Evolutionary conservation across 2,113 vertebrate genomes (phyloP).

Genomic region (Microcebus jonahi): DNA sequence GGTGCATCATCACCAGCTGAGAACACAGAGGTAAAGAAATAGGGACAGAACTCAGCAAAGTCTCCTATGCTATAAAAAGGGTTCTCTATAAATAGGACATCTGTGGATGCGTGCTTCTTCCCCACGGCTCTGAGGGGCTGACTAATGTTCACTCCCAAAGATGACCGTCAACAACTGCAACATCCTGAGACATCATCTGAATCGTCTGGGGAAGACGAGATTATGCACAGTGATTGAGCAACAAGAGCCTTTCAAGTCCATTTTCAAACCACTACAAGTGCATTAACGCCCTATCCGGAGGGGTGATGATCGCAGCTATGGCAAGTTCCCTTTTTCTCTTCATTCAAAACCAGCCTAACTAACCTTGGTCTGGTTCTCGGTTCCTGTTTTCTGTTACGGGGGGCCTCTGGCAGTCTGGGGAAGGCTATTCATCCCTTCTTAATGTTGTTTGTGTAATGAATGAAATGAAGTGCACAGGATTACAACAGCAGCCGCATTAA

Average conservation of each 20-base stretch:
- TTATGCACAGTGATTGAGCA: not conserved
- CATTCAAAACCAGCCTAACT: not conserved
- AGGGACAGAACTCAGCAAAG: not conserved
- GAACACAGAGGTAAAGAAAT: not conserved
- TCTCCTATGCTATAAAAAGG: not conserved
- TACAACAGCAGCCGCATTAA: not conserved
- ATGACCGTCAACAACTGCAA: not conserved
- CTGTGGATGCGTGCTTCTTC: not conserved
- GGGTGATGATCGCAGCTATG: accelerated
- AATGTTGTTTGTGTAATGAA: not conserved
- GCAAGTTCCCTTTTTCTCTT: not conserved
- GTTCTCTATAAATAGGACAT: not conserved
- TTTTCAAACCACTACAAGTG: not conserved
- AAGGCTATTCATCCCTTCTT: not conserved
- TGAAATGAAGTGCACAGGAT: not conserved
- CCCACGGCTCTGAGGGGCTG: not conserved
- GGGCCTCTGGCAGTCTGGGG: not conserved
- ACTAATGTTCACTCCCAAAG: accelerated
- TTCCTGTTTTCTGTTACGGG: slow-evolving; percentile 1
- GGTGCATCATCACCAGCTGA: not conserved
- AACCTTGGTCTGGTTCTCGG: not conserved
- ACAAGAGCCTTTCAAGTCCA: not conserved
- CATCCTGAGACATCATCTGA: not conserved
- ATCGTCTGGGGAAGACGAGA: not conserved
- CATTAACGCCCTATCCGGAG: not conserved